phyloP scores from a whole-genome alignment of 2,797 vertebrate species.

The Emydoidea blandingii region DNA sequence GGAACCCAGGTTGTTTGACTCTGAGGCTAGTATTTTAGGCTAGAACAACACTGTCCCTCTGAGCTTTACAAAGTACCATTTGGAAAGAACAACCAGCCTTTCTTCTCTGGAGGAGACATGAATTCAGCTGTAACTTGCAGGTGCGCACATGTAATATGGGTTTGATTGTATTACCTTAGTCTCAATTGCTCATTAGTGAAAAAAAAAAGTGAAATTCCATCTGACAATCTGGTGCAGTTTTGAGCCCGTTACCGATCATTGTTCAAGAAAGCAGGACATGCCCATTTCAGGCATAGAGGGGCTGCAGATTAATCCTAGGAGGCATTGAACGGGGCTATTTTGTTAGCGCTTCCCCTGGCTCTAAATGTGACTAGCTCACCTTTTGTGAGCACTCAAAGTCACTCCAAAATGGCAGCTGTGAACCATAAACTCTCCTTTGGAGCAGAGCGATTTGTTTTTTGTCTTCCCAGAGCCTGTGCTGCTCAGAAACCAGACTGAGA shows the following conservation, averaged over 20 bases:
- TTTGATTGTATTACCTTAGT: background rate
- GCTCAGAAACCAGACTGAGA: background rate
- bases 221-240: background rate
- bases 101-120: background rate
- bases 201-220: background rate
- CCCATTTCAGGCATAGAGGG: fast-evolving
- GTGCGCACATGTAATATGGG: background rate
- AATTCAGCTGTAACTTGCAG: background rate
- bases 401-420: background rate
- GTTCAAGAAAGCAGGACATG: background rate
- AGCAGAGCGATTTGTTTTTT: background rate
- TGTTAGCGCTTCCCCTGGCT: background rate
- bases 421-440: background rate
- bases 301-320: background rate
- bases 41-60: background rate
- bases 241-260: fast-evolving
- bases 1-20: background rate
- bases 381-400: background rate
- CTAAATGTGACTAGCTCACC: background rate
- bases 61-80: background rate
- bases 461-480: background rate
- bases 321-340: background rate
- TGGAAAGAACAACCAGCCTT: background rate
- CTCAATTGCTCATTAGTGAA: background rate
- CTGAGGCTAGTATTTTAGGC: background rate